Conservation (phyloP, 2,797 vertebrate species). For the Salmo trutta region DNA sequence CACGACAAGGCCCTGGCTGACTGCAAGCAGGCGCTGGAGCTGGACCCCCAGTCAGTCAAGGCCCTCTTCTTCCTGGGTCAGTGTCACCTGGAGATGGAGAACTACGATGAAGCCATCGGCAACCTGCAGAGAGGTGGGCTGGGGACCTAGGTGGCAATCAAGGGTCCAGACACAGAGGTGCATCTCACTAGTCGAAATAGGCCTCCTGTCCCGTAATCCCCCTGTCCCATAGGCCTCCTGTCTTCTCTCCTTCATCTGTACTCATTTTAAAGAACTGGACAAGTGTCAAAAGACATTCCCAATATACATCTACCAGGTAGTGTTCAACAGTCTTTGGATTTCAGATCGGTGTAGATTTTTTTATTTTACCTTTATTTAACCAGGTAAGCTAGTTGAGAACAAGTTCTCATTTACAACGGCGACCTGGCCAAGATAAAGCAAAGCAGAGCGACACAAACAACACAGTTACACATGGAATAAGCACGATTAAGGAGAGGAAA, state of each 20-base stretch:
- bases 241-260: not conserved
- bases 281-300: too few relatives aligned
- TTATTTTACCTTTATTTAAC: too few relatives aligned
- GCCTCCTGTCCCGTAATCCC: not conserved
- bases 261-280: not conserved
- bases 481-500: too few relatives aligned
- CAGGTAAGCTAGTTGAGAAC: too few relatives aligned
- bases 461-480: too few relatives aligned
- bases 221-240: not conserved
- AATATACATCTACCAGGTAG: too few relatives aligned
- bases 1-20: constrained; percentile 93
- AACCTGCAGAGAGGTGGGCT: constrained; percentile 92
- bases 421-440: too few relatives aligned
- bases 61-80: constrained; percentile 98
- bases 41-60: constrained; percentile 96
- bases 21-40: constrained; percentile 94
- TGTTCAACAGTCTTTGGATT: too few relatives aligned
- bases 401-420: too few relatives aligned
- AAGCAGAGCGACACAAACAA: too few relatives aligned
- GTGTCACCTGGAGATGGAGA: constrained; percentile 97
- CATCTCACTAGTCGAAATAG: not conserved
- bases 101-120: constrained; percentile 95
- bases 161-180: not conserved
- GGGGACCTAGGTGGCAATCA: not conserved
- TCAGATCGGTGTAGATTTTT: too few relatives aligned